phyloP scores from a whole-genome alignment of 2,888 invertebrate species.

The Trissolcus japonicus region DNA sequence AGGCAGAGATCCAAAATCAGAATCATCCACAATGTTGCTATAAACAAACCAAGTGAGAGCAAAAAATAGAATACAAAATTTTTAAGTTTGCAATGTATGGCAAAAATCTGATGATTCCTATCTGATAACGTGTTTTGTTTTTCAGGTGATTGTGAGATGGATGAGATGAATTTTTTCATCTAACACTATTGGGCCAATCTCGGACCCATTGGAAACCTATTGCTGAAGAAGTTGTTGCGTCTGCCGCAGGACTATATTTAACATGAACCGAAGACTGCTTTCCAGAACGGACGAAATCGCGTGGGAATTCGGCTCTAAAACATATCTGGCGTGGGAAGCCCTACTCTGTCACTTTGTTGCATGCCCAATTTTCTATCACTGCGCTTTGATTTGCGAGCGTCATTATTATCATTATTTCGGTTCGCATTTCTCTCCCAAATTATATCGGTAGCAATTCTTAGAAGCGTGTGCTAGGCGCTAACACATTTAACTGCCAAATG shows the following conservation, averaged over 20 bases:
- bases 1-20: constrained; percentile 24
- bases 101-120: no score
- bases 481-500: constrained; percentile 28
- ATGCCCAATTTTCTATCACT: neutral
- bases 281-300: constrained; percentile 37
- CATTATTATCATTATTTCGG: neutral
- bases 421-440: neutral
- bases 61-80: no score
- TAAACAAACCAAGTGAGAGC: no score
- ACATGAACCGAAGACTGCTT: constrained; percentile 39
- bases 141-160: no score
- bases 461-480: constrained; percentile 3
- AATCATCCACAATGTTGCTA: no score
- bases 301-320: constrained; percentile 36
- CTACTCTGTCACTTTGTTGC: neutral
- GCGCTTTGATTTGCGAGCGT: neutral
- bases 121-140: no score
- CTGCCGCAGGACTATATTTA: constrained; percentile 57
- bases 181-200: no score
- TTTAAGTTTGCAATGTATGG: no score
- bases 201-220: constrained; percentile 13
- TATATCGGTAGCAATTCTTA: neutral
- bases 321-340: constrained; percentile 43
- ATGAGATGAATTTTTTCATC: no score
- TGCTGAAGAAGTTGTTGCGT: constrained; percentile 65